A percentile compares a stretch with the other conserved stretches of the same genome.
Conservation (phyloP, 53 echinoderm and acorn worm species). For the Crossaster papposus region DNA sequence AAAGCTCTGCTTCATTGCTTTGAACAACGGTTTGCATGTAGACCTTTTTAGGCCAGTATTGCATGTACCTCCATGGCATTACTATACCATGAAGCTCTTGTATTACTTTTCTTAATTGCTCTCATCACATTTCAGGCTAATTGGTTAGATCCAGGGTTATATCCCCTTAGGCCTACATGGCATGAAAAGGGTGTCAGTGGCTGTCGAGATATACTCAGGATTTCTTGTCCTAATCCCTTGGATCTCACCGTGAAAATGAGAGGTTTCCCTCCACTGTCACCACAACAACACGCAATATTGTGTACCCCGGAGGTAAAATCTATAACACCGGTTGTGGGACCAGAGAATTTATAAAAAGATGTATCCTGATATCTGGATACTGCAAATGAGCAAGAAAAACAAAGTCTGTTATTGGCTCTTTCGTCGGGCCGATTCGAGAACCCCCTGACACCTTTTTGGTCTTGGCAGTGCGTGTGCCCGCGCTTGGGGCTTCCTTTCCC, state of each 20-base stretch:
- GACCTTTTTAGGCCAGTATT: not conserved
- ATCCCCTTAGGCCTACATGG: not conserved
- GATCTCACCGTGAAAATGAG: slow-evolving; percentile 29
- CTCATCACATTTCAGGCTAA: not conserved
- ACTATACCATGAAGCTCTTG: not conserved
- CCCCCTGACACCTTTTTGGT: slow-evolving; percentile 43
- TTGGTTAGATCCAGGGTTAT: slow-evolving; percentile 6
- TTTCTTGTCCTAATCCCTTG: slow-evolving; percentile 15
- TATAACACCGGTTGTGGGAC: not conserved
- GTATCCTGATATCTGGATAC: slow-evolving; percentile 23
- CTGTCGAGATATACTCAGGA: slow-evolving; percentile 9
- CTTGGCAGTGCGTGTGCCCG: slow-evolving; percentile 12
- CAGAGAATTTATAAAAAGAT: slow-evolving; percentile 15
- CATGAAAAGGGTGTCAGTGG: slow-evolving; percentile 2
- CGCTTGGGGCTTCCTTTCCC: not conserved
- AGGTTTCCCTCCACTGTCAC: slow-evolving; percentile 14
- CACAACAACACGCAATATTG: not conserved
- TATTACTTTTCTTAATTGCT: not conserved
- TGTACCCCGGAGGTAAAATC: slow-evolving; percentile 33
- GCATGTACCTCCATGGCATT: not conserved
- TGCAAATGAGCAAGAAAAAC: slow-evolving; percentile 43
- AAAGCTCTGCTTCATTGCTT: not conserved
- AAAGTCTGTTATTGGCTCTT: slow-evolving; percentile 47
- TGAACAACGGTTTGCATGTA: not conserved
- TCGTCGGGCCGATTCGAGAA: slow-evolving; percentile 17